A percentile compares a stretch with the other conserved stretches of the same genome.
These are phyloP conservation scores for Ischnus inquisitorius DNA, from an alignment of 2,888 invertebrate genomes.

Conservation along the genomic window DNA sequence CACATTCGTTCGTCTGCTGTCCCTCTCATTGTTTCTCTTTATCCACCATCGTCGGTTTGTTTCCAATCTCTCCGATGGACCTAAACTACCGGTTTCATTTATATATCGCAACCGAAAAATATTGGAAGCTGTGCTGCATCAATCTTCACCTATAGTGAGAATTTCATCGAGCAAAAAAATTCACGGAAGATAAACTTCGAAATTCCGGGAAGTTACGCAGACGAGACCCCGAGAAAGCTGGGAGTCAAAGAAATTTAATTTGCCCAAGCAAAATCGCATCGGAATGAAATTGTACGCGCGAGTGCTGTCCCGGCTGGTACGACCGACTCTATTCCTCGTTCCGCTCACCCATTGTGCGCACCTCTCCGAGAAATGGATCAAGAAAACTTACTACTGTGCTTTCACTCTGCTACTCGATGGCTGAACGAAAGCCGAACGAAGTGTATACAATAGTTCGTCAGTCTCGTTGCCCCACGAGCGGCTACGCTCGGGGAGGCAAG, in stretches of 20 bases:
- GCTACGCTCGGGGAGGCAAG: constrained; percentile 19
- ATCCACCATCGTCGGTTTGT: background rate
- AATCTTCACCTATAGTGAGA: constrained; percentile 52
- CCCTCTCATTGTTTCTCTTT: constrained; percentile 28
- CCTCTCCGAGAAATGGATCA: constrained; percentile 45
- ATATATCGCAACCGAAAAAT: constrained; percentile 54
- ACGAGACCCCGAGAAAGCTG: background rate
- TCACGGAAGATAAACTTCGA: constrained; percentile 4
- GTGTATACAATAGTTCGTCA: constrained; percentile 80
- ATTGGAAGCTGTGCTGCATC: constrained; percentile 56
- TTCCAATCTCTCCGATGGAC: constrained; percentile 43
- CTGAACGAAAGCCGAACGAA: constrained; percentile 56
- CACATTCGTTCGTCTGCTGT: constrained; percentile 64
- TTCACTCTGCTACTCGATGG: constrained; percentile 29
- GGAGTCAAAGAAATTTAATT: constrained; percentile 76
- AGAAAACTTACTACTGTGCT: constrained; percentile 45
- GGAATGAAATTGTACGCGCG: constrained; percentile 51
- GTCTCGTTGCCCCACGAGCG: constrained; percentile 57
- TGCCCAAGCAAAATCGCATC: constrained; percentile 75
- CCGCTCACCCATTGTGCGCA: constrained; percentile 58
- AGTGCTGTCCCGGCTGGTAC: constrained; percentile 25
- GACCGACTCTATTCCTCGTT: constrained; percentile 25
- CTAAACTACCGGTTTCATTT: constrained; percentile 18
- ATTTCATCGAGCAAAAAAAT: background rate
- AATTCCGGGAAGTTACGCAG: background rate